These are phyloP conservation scores for Champsocephalus gunnari DNA, from an alignment of 2,797 vertebrate genomes.

Conservation along the genomic window DNA sequence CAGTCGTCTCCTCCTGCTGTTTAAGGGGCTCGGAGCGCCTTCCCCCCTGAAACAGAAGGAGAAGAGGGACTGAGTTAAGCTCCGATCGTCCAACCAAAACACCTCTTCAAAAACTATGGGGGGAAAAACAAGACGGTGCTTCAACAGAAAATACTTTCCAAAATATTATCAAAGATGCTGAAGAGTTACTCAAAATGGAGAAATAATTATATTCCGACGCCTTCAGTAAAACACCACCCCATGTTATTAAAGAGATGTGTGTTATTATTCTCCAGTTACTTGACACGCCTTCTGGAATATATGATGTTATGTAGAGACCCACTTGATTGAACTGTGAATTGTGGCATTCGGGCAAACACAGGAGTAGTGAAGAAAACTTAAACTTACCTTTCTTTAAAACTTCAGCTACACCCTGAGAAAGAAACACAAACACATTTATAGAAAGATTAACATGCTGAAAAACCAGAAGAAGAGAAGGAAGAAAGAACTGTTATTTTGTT, in stretches of 20 bases:
- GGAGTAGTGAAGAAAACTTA: not conserved
- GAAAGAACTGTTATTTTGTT: not conserved
- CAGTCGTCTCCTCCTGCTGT: constrained; percentile 91
- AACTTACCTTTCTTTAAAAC: constrained; percentile 80
- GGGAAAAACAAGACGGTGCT: constrained; percentile 55
- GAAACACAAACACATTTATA: not conserved
- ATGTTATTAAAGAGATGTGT: constrained; percentile 25
- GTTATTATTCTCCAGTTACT: not conserved
- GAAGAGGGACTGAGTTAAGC: constrained; percentile 92
- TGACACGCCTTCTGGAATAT: not conserved
- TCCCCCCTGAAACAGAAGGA: constrained; percentile 99
- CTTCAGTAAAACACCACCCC: not conserved
- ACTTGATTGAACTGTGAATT: constrained; percentile 68
- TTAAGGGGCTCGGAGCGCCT: constrained; percentile 92
- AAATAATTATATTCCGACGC: not conserved
- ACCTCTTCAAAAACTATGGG: constrained; percentile 71
- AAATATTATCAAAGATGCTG: not conserved
- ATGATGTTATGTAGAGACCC: constrained; percentile 20
- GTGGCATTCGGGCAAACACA: constrained; percentile 35
- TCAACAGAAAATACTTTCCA: constrained; percentile 35
- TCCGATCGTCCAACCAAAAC: constrained; percentile 72
- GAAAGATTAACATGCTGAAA: not conserved
- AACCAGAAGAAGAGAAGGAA: not conserved
- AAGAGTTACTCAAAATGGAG: not conserved
- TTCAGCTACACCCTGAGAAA: constrained; percentile 58